Evolutionary conservation across 2,113 vertebrate species (phyloP).

Genomic region (Mastomys coucha): DNA sequence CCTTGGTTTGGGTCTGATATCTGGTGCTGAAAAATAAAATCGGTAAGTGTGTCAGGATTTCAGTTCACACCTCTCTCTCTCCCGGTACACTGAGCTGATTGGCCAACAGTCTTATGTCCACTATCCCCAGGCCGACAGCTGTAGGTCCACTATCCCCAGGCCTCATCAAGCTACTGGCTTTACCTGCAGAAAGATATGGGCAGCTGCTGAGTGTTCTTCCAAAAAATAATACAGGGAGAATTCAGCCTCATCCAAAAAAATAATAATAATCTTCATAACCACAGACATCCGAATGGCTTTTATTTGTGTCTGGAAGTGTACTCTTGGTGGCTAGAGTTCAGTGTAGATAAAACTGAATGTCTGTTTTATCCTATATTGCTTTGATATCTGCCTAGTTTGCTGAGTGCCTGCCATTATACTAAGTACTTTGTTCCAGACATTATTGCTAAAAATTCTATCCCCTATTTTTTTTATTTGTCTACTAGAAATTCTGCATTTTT

Average conservation of each 20-base stretch:
- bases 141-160: not conserved
- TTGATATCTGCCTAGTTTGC: not conserved
- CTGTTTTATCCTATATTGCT: not conserved
- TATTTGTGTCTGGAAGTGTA: not conserved
- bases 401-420: not conserved
- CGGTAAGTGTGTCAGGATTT: not conserved
- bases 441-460: not conserved
- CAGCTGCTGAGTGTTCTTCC: not conserved
- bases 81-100: not conserved
- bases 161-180: not conserved
- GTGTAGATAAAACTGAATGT: not conserved
- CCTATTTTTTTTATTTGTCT: not conserved
- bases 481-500: not conserved
- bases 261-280: not conserved
- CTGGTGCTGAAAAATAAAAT: not conserved
- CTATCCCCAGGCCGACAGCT: no score
- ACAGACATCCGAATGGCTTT: not conserved
- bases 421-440: not conserved
- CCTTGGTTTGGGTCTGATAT: not conserved
- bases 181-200: not conserved
- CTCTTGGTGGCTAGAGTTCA: not conserved
- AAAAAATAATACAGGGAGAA: not conserved
- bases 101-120: no score
- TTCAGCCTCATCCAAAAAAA: not conserved
- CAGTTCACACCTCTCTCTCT: not conserved